These are phyloP conservation scores for Pterostichus niger DNA, from an alignment of 2,888 invertebrate genomes.

Conservation along the genomic window DNA sequence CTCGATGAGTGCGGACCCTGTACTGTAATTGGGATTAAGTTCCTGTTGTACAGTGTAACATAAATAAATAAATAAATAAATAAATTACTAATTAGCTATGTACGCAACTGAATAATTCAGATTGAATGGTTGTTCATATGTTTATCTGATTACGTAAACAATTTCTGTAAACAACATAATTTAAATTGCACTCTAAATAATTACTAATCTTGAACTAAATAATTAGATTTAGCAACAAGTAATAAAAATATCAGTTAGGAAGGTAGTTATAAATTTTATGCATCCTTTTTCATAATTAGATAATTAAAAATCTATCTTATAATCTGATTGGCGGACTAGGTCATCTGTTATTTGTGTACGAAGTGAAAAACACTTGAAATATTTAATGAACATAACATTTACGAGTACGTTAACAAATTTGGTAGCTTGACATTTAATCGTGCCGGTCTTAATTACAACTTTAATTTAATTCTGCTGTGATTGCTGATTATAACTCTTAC, in stretches of 20 bases:
- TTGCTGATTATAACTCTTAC: conserved; percentile 11
- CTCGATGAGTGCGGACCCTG: too few species aligned
- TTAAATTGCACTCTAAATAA: background rate
- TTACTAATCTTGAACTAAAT: background rate
- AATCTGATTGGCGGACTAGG: background rate
- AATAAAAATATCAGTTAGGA: background rate
- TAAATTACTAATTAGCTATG: too few species aligned
- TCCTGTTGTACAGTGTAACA: too few species aligned
- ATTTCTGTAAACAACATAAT: too few species aligned
- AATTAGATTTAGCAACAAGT: background rate
- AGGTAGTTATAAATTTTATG: background rate
- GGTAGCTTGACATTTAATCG: conserved; percentile 34
- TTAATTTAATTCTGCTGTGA: conserved; percentile 11
- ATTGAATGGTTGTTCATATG: too few species aligned
- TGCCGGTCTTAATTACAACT: background rate
- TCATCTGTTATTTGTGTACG: background rate
- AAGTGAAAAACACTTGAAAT: conserved; percentile 16
- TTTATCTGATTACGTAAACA: too few species aligned
- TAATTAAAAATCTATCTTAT: background rate
- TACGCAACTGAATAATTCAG: too few species aligned
- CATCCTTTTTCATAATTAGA: background rate
- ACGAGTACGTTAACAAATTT: conserved; percentile 11
- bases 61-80: too few species aligned
- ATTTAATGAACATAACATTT: background rate
- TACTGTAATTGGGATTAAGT: too few species aligned